Evolutionary conservation across 2,797 vertebrate species (phyloP), one percentile per base, ranked within the genome.

Genomic region (Sebastes vulpes): DNA sequence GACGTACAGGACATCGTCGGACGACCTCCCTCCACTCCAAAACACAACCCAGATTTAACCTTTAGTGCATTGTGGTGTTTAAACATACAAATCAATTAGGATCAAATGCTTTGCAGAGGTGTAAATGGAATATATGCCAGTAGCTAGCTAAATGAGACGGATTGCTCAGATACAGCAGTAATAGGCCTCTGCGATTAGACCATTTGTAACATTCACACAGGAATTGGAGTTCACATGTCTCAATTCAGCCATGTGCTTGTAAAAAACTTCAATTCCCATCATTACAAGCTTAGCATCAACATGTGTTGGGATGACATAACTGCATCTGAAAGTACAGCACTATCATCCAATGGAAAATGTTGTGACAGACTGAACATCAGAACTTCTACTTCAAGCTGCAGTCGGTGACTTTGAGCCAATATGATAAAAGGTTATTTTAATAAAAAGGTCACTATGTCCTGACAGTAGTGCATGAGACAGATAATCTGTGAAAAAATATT

Each of bases 1-100:
- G 87, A 70, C 4, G 25, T 25, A 72, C 50, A 56, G 82, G 42
- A 60, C 58, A 75, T 68, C 21, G 12, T 52, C 71, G 38, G 72
- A 79, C 60, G 73, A 72, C 52, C 75, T 72, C 77, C 48, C 52
- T 77, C 74, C 73, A 50, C 72, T 85, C 46, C 59, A 54, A 82
- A 72, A 69, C 29, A 75, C 61, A 54, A 65, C 18, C 46, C 26
- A 65, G 56, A 16, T 66, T 67, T 74, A 46, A 31, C 57, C 57
- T 81, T 78, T 18, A 31, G 58, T 60, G 70, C 46, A 58, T 9
- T 71, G 57, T 77, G 82, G 85, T 92, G 85, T 90, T 69, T 86
- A 75, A 59, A 81, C 86, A 90, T 89, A 85, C 87, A 91, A 86
- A 90, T 84, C 59, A 70, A 59, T 38, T 52, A 7, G 16, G 16